Evolutionary conservation across 2,797 vertebrate genomes (phyloP).

Genomic region (Tokudaia muenninki): DNA sequence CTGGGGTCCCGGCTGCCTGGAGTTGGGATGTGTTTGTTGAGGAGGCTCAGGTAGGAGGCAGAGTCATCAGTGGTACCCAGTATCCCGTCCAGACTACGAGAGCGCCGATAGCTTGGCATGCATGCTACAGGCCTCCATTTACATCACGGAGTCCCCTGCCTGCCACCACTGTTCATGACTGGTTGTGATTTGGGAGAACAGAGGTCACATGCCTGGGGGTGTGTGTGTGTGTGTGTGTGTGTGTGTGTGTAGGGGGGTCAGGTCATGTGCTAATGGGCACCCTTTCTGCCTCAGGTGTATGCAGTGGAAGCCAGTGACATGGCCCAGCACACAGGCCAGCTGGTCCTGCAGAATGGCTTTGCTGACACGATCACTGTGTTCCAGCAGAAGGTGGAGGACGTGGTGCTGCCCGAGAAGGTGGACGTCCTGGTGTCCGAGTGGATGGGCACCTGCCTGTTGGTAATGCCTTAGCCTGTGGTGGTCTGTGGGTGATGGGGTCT

Average conservation of each 20-base stretch:
- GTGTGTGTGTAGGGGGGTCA: no score
- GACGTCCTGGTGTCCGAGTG: conserved; percentile 88
- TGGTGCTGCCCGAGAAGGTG: conserved; percentile 90
- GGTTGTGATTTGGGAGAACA: background rate
- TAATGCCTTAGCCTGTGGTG: conserved; percentile 65
- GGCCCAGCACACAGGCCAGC: conserved; percentile 88
- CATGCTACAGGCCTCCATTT: fast-evolving
- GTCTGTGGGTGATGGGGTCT: background rate
- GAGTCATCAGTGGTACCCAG: background rate
- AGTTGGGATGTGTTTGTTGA: background rate
- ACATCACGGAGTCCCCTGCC: background rate
- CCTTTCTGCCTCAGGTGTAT: conserved; percentile 87
- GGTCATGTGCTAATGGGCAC: fast-evolving
- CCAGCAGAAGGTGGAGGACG: conserved; percentile 90
- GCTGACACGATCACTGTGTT: conserved; percentile 89
- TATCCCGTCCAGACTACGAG: fast-evolving
- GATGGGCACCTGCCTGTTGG: conserved; percentile 93
- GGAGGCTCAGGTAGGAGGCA: background rate
- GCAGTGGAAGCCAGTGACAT: conserved; percentile 92
- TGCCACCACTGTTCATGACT: fast-evolving
- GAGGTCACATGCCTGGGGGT: fast-evolving
- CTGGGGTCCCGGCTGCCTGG: background rate
- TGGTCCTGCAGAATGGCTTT: conserved; percentile 84
- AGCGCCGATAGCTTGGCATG: fast-evolving
- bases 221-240: no score